Conservation (phyloP, 2,888 invertebrate species). For the Scelioninae gen. 2 region DNA sequence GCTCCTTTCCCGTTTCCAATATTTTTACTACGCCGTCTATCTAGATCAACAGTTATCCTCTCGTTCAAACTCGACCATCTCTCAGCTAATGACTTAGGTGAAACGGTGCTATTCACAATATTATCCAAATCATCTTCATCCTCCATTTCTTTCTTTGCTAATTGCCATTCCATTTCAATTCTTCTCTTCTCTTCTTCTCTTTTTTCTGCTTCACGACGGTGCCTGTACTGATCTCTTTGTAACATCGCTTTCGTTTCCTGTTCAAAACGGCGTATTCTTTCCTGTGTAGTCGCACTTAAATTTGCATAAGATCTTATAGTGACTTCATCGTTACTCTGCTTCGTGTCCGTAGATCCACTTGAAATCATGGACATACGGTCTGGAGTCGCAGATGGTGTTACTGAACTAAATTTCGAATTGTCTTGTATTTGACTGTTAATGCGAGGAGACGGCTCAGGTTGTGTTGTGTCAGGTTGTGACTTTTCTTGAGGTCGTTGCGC, state of each 20-base stretch:
- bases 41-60: constrained; percentile 60
- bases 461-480: background rate
- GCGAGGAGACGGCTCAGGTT: constrained; percentile 32
- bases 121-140: constrained; percentile 76
- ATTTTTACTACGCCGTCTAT: constrained; percentile 54
- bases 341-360: constrained; percentile 69
- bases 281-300: constrained; percentile 79
- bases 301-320: constrained; percentile 79
- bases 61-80: constrained; percentile 66
- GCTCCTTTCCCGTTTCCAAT: constrained; percentile 18
- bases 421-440: constrained; percentile 44
- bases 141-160: constrained; percentile 77
- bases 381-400: constrained; percentile 65
- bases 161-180: constrained; percentile 76
- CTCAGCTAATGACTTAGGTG: constrained; percentile 64
- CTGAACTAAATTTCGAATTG: constrained; percentile 41
- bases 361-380: constrained; percentile 72
- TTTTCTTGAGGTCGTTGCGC: constrained; percentile 52
- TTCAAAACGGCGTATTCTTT: constrained; percentile 83
- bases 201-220: constrained; percentile 72
- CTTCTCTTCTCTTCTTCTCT: constrained; percentile 76
- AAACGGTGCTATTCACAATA: constrained; percentile 74
- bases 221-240: constrained; percentile 74
- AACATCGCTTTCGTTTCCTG: constrained; percentile 86
- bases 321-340: constrained; percentile 73